Evolutionary conservation across 1,140 invertebrate species (phyloP), one percentile per base, ranked within the genome.

Genomic region (Idris sp.): DNA sequence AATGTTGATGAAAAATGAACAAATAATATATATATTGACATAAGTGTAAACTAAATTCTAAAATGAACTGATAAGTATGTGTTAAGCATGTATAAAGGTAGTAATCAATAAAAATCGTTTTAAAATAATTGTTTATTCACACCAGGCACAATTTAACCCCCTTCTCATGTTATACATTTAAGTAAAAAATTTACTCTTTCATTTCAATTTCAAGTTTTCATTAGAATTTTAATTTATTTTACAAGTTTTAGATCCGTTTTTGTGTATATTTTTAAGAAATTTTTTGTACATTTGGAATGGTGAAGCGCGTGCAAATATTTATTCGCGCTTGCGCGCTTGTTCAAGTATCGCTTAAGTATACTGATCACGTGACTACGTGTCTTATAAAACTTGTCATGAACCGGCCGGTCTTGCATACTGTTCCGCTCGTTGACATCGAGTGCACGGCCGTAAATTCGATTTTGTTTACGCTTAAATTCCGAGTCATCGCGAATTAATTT

Each of bases 81-180:
- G 79, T 82, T 82, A 79, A 81, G 82, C 80, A 82, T 74, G 81
- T 86, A 84, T 84, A 86, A 85, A 83, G 75, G 80, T 84, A 84
- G 82, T 77, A 81, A 78, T 83, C 79, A 85, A 86, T 85, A 86
- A 85, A 85, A 79, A 71, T 78, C 79, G 84, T 84, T 84, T 86
- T 83, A 84, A 79, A 76, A 73, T 82, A 72, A 61, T 38, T 26
- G 9, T 9, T 30, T 44, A n/a, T n/a, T n/a, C n/a, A n/a, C n/a
- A n/a, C n/a, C n/a, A n/a, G n/a, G n/a, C n/a, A n/a, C n/a, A n/a
- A n/a, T n/a, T n/a, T n/a, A n/a, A n/a, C n/a, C 19, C 2, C 6
- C 6, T 22, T 22, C 6, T 22, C 6, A 22, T 22, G 6, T 22
- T 22, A 4, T 22, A 22, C 19, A 4, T 4, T 22, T 22, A 6